These are phyloP conservation scores for Zingel zingel DNA, from an alignment of 2,113 vertebrate genomes.

Conservation along the genomic window DNA sequence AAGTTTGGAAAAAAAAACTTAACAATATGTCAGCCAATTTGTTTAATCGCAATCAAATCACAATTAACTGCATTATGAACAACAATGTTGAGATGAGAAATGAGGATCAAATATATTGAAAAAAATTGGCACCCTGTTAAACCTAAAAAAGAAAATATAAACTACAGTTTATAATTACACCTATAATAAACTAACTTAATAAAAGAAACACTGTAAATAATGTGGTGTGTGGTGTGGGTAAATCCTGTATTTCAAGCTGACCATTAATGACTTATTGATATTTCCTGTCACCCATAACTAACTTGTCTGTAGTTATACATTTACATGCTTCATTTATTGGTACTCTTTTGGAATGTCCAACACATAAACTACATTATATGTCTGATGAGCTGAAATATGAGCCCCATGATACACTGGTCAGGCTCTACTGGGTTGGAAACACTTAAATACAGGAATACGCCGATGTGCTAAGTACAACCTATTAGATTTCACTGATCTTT, in stretches of 20 bases:
- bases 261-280: neutral
- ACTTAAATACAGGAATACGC: constrained; percentile 23
- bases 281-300: neutral
- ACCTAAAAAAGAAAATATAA: neutral
- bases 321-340: neutral
- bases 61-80: neutral
- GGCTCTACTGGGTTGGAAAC: neutral
- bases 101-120: neutral
- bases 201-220: neutral
- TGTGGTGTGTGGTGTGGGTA: neutral
- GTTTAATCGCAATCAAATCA: no score
- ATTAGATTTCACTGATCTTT: constrained; percentile 45
- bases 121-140: no score
- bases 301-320: neutral
- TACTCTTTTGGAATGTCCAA: neutral
- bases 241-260: neutral
- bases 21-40: no score
- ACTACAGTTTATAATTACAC: neutral
- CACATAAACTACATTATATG: neutral
- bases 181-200: neutral
- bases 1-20: no score
- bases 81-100: neutral
- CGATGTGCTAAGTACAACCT: constrained; percentile 24
- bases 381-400: neutral
- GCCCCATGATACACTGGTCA: neutral